Base-by-base conservation (phyloP, 2,113 vertebrate species). In the Ranitomeya imitator region DNA sequence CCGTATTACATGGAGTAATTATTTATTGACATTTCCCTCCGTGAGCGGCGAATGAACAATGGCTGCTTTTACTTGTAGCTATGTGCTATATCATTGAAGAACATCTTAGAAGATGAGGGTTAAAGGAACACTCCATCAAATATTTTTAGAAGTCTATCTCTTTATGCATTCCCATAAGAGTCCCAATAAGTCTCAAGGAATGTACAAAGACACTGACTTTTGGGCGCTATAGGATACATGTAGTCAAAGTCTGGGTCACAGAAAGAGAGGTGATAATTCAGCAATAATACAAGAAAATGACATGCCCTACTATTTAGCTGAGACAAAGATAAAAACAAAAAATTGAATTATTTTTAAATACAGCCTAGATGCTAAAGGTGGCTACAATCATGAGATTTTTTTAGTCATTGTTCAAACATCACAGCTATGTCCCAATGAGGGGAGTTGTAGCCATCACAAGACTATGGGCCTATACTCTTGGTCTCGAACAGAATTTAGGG, bases 21-120 rank as follows among this genome's bases (percentile, higher is more conserved):
- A 83, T 52, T 83, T 67, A 83, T 83, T n/a, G 80, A 83, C 61
- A 65, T 83, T 83, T 37, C 18, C 59, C 18, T 45, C 16, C 4
- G 23, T 59, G 57, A 31, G 18, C 59, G 61, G 21, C 45, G 69
- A 54, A 65, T 83, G 19, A 69, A 13, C 61, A 83, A 51, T 67
- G 63, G 21, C 21, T 65, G 45, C 18, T 45, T 82, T 12, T 63
- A 45, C 37, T 81, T 81, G 57, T 60, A 60, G 55, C 15, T 37
- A 57, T 60, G 15, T 81, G 14, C 31, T 45, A 81, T 37, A 52
- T 21, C 60, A 51, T 67, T 65, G 4, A 51, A 51, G 60, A 67
- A 65, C 2, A 6, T 19, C 21, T 63, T 21, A 37, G 23, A 65
- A 83, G 18, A n/a, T 13, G 23, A 14, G 80, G 8, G 65, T 31